Conservation (phyloP, 1,140 invertebrate genomes). For the Rhagoletis zephyria region DNA sequence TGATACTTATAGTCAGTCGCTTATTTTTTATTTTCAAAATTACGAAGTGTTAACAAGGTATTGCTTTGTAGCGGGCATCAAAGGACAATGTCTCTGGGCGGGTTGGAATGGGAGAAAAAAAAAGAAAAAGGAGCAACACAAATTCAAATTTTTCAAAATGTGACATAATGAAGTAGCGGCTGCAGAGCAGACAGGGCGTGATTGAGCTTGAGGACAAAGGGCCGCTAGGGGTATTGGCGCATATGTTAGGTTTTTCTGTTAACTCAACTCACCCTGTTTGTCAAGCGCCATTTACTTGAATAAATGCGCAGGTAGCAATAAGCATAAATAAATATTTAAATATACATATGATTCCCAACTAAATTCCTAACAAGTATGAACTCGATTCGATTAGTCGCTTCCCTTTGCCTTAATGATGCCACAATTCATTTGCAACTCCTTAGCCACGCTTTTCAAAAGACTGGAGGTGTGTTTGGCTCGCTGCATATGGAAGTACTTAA, state of each 20-base stretch:
- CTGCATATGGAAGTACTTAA: not conserved
- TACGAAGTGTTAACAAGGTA: conserved; percentile 71
- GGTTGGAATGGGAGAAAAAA: not conserved
- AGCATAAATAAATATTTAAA: too few relatives aligned
- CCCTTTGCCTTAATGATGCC: conserved; percentile 5
- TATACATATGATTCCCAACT: too few relatives aligned
- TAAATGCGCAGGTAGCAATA: too few relatives aligned
- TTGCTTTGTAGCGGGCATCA: conserved; percentile 46
- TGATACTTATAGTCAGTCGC: conserved; percentile 26
- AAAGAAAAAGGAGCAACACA: conserved; percentile 46
- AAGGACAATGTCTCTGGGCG: not conserved
- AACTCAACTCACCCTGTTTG: not conserved
- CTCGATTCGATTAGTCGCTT: not conserved
- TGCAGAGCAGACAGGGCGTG: conserved; percentile 11
- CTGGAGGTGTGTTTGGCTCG: too few relatives aligned
- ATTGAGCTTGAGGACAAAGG: not conserved
- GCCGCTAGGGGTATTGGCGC: not conserved
- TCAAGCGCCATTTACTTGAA: not conserved
- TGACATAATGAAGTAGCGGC: conserved; percentile 48
- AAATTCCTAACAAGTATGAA: too few relatives aligned
- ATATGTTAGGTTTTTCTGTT: conserved; percentile 2
- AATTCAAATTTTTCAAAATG: conserved; percentile 60
- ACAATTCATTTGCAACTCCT: not conserved
- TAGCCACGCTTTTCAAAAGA: not conserved
- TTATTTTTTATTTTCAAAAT: conserved; percentile 58